These are phyloP conservation scores for Drosophila antonietae DNA, from an alignment of 2,888 invertebrate genomes.

Conservation along the genomic window DNA sequence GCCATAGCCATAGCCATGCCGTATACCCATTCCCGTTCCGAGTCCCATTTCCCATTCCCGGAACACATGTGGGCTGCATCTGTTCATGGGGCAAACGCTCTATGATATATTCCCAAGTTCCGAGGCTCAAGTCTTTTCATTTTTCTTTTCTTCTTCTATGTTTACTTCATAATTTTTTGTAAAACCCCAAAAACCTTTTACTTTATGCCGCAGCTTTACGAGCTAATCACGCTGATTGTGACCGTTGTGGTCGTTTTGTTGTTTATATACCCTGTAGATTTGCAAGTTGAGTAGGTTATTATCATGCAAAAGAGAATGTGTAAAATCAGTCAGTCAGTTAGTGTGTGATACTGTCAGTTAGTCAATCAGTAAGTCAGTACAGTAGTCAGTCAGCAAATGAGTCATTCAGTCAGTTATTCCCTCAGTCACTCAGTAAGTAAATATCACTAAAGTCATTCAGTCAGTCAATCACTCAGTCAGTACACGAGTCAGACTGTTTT, in stretches of 20 bases:
- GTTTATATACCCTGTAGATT: conserved; percentile 33
- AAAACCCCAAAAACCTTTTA: conserved; percentile 66
- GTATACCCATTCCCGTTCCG: conserved; percentile 15
- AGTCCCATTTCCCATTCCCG: conserved; percentile 53
- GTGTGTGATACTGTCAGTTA: too few relatives aligned
- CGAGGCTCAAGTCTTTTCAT: conserved; percentile 30
- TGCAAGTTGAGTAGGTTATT: background rate
- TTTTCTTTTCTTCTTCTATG: conserved; percentile 34
- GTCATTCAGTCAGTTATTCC: background rate
- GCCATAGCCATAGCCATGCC: conserved; percentile 7
- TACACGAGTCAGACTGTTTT: background rate
- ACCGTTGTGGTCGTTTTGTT: conserved; percentile 19
- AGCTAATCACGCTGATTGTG: conserved; percentile 61
- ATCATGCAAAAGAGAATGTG: too few relatives aligned
- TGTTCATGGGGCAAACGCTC: conserved; percentile 23
- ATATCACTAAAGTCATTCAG: background rate
- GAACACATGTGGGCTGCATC: conserved; percentile 74
- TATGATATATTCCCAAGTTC: conserved; percentile 24
- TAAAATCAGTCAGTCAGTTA: background rate
- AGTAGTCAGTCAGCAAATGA: too few relatives aligned
- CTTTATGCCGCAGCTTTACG: conserved; percentile 59
- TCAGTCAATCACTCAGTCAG: background rate
- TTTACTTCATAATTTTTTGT: conserved; percentile 57
- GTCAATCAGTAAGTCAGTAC: background rate
- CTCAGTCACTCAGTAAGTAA: too few relatives aligned